A percentile compares a stretch with the other conserved stretches of the same genome.
Conservation (phyloP, 2,888 invertebrate species). For the Chloroclysta siterata region DNA sequence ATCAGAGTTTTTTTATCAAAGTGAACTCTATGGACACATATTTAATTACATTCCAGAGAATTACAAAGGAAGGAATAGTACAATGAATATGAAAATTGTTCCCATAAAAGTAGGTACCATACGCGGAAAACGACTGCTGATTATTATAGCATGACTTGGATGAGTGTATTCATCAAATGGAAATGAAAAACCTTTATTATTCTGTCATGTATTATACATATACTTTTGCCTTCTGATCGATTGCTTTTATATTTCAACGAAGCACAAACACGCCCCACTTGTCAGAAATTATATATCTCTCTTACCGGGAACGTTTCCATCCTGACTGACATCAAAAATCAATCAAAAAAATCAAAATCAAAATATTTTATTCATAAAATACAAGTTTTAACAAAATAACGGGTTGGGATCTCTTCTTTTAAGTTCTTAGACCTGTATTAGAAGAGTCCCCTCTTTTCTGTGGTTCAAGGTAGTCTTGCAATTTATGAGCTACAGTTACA, state of each 20-base stretch:
- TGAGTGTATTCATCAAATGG: background rate
- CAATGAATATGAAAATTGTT: conserved; percentile 3
- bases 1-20: background rate
- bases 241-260: background rate
- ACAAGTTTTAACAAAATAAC: no score
- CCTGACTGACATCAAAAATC: no score
- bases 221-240: background rate
- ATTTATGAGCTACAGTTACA: no score
- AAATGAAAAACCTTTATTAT: conserved; percentile 2
- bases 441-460: no score
- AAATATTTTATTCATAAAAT: no score
- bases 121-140: background rate
- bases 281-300: no score
- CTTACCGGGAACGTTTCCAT: no score
- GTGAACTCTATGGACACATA: background rate
- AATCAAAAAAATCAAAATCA: no score
- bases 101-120: background rate
- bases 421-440: no score
- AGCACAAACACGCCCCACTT: background rate
- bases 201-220: background rate
- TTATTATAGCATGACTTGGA: background rate
- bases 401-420: no score
- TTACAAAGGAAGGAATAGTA: background rate
- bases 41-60: background rate
- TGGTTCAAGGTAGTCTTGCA: no score